Percentiles rank a stretch among this genome's conserved stretches.
Conservation (phyloP, 1,140 invertebrate species). For the Drosophila quadrilineata region DNA sequence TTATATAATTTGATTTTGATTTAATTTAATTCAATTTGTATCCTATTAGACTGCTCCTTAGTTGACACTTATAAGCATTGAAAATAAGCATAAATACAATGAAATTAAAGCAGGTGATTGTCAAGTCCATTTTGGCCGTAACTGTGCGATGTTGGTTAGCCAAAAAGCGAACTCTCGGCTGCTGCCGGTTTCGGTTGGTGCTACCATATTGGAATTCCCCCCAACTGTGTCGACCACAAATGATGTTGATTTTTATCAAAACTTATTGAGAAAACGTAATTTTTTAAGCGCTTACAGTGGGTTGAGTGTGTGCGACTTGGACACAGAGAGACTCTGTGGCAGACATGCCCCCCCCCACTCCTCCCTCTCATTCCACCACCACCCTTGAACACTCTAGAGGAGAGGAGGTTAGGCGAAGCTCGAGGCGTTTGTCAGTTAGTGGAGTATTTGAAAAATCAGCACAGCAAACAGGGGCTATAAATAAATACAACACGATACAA, state of each 20-base stretch:
- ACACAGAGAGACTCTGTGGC: neutral
- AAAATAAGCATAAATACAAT: too few species aligned
- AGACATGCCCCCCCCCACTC: too few species aligned
- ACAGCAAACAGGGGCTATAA: conserved; percentile 59
- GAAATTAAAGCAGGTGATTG: conserved; percentile 1
- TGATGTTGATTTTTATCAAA: conserved; percentile 80
- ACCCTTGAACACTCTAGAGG: too few species aligned
- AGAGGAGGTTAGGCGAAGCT: neutral
- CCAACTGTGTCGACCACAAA: conserved; percentile 68
- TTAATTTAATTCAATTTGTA: too few species aligned
- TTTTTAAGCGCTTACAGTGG: conserved; percentile 76
- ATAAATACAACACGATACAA: conserved; percentile 54
- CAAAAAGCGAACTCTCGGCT: neutral
- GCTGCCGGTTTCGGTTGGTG: conserved; percentile 31
- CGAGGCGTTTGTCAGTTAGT: conserved; percentile 44
- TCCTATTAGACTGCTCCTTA: too few species aligned
- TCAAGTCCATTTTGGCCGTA: neutral
- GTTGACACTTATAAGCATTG: too few species aligned
- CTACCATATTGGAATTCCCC: conserved; percentile 77
- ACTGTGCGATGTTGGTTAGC: neutral
- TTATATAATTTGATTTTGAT: too few species aligned
- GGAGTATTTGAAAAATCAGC: conserved; percentile 68
- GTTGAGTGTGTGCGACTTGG: conserved; percentile 21
- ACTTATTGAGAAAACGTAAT: conserved; percentile 79
- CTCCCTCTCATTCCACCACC: too few species aligned